These are phyloP conservation scores for Pao palembangensis DNA, from an alignment of 2,113 vertebrate species.

Conservation along the genomic window DNA sequence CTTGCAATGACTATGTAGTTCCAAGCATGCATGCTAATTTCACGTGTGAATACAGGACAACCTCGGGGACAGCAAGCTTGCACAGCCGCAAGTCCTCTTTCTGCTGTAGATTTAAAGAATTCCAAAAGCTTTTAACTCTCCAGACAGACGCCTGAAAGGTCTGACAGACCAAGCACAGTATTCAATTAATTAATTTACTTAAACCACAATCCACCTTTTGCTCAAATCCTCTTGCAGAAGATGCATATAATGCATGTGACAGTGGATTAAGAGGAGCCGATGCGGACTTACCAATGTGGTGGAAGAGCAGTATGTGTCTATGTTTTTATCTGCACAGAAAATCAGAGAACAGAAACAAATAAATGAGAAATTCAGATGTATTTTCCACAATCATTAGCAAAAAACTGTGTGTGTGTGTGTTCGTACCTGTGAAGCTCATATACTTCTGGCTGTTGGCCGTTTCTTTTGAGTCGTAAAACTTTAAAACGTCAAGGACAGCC, in stretches of 20 bases:
- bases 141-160: too few species aligned
- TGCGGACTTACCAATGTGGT: slow-evolving; percentile 80
- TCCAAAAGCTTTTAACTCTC: too few species aligned
- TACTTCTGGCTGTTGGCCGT: slow-evolving; percentile 95
- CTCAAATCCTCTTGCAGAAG: not conserved
- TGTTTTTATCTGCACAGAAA: slow-evolving; percentile 83
- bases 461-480: slow-evolving; percentile 75
- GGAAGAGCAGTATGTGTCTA: slow-evolving; percentile 85
- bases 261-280: not conserved
- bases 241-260: not conserved
- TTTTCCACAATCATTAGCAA: not conserved
- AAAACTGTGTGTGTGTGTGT: slow-evolving; percentile 8
- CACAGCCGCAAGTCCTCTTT: too few species aligned
- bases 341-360: not conserved
- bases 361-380: not conserved
- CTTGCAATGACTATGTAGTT: too few species aligned
- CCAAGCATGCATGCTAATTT: too few species aligned
- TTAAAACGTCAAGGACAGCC: slow-evolving; percentile 85
- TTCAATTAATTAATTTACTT: too few species aligned
- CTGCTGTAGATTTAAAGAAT: too few species aligned
- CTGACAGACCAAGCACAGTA: too few species aligned
- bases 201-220: too few species aligned
- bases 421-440: slow-evolving; percentile 91
- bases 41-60: too few species aligned
- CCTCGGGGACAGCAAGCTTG: too few species aligned